phyloP scores from a whole-genome alignment of 2,888 invertebrate genomes.

The Drosophila flavopinicola region DNA sequence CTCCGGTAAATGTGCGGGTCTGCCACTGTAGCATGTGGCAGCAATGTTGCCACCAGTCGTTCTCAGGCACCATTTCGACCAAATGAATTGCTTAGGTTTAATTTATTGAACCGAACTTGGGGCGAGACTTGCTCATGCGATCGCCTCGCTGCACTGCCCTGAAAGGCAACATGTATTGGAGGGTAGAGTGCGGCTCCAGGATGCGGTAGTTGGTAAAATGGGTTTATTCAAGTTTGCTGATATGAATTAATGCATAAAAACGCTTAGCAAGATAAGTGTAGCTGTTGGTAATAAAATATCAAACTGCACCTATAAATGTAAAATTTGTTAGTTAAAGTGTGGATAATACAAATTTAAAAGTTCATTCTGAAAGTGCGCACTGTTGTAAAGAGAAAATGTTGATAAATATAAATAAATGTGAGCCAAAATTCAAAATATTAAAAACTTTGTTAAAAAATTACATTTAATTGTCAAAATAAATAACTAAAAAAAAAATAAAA shows the following conservation, averaged over 20 bases:
- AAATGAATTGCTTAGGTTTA: slow-evolving; percentile 73
- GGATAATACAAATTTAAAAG: no score
- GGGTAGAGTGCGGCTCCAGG: slow-evolving; percentile 11
- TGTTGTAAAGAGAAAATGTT: no score
- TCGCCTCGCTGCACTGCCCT: slow-evolving; percentile 16
- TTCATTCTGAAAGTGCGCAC: no score
- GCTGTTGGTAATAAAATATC: background rate
- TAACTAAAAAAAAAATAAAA: no score
- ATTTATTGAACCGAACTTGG: slow-evolving; percentile 64
- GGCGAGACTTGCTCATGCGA: slow-evolving; percentile 21
- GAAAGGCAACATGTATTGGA: slow-evolving; percentile 7
- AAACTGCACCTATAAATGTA: background rate
- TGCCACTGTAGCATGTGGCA: slow-evolving; percentile 10
- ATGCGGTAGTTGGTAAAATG: slow-evolving; percentile 13
- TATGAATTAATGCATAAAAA: slow-evolving; percentile 36
- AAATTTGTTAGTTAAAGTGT: no score
- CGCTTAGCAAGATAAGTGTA: background rate
- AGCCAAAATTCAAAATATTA: no score
- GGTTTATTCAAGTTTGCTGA: slow-evolving; percentile 20
- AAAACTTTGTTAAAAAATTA: no score
- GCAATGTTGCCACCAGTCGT: slow-evolving; percentile 35
- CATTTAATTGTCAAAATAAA: no score
- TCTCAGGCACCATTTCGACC: slow-evolving; percentile 30
- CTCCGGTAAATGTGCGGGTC: background rate
- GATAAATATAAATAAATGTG: no score